Base-by-base conservation (phyloP, 2,888 invertebrate species). In the Drosophila subsilvestris region DNA sequence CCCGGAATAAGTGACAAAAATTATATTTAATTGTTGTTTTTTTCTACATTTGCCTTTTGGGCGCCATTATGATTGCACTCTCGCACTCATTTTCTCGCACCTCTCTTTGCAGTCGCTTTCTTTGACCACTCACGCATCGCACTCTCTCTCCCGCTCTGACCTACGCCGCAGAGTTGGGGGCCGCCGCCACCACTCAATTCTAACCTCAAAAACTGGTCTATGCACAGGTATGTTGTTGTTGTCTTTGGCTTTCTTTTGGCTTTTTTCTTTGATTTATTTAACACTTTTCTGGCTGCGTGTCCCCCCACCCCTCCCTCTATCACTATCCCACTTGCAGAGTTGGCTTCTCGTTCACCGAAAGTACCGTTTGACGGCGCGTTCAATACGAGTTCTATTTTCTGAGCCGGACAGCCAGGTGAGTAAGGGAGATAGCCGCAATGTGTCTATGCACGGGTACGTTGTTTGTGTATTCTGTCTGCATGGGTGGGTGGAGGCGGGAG, bases 151-250 rank as follows among this genome's bases (percentile, higher is more conserved):
- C 27, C 45, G 43, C 61, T 48, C 55, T 37, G 44, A 45, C 55
- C 51, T 53, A 45, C 25, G 43, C 22, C 25, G 37, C 37, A n/a
- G 37, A 37, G 37, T 37, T 37, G 37, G 37, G 37, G 37, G 37
- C 37, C 37, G n/a, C 37, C n/a, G 7, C n/a, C 37, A 12, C 32
- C 32, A 32, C 12, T 32, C 32, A n/a, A 61, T 78, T 84, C 86
- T 85, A 88, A 86, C 83, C 88, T 88, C 80, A 83, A 83, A 59
- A 80, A 74, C 70, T 70, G 72, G 77, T 70, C 73, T 57, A 17
- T 42, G 49, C 49, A 27, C 27, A 22, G 32, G 27, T 50, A 17
- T 50, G 48, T 53, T 65, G 59, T 73, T 63, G 57, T 56, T 65
- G 45, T 67, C 51, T 17, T 50, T 44, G 43, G 53, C 45, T 57